Conservation (phyloP, 2,113 vertebrate genomes). For the Solea senegalensis region DNA sequence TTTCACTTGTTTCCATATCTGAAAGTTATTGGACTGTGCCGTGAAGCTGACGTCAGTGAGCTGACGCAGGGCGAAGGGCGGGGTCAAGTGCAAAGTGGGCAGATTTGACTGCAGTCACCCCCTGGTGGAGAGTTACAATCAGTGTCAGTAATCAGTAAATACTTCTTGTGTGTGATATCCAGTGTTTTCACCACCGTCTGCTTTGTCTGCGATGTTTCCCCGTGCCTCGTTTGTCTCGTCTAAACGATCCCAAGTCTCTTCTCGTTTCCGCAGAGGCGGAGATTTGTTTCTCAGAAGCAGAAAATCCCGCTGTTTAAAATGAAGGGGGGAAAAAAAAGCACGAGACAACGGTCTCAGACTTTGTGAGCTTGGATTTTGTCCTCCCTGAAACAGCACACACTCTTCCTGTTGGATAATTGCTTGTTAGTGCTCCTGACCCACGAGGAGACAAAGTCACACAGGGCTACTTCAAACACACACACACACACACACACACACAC, state of each 20-base stretch:
- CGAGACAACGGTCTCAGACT: conserved; percentile 8
- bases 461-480: conserved; percentile 58
- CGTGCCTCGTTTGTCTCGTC: conserved; percentile 14
- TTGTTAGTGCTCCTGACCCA: conserved; percentile 63
- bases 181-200: conserved; percentile 4
- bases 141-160: too few relatives aligned
- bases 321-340: conserved; percentile 3
- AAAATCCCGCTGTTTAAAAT: conserved; percentile 19
- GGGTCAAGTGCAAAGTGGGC: too few relatives aligned
- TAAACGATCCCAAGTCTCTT: conserved; percentile 45
- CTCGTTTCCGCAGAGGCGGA: conserved; percentile 21
- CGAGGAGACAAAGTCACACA: conserved; percentile 42
- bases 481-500: conserved; percentile 27
- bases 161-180: too few relatives aligned
- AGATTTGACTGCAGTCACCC: too few relatives aligned
- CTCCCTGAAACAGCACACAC: conserved; percentile 32
- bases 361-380: conserved; percentile 31
- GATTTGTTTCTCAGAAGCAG: conserved; percentile 17
- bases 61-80: too few relatives aligned
- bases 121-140: too few relatives aligned
- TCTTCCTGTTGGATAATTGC: conserved; percentile 64
- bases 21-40: too few relatives aligned
- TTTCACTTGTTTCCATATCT: too few relatives aligned
- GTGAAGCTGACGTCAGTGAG: too few relatives aligned
- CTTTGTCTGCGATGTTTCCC: conserved; percentile 14